Conservation (phyloP, 2,113 vertebrate genomes). For the Callocephalon fimbriatum region DNA sequence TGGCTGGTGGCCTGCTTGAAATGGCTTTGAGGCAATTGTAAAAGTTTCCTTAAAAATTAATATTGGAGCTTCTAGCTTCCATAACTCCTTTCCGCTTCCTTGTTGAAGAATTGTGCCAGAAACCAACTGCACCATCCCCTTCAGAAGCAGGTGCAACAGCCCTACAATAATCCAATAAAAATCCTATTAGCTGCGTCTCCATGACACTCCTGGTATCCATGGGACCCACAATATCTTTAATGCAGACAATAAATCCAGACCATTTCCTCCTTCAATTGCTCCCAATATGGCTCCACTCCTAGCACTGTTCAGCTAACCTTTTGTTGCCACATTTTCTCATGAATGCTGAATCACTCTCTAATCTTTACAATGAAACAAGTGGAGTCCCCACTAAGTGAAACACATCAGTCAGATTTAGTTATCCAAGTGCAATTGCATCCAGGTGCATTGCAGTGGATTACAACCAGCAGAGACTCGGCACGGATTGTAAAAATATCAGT, state of each 20-base stretch:
- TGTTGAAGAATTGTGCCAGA: conserved; percentile 50
- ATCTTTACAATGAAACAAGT: conserved; percentile 56
- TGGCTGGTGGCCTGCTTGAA: background rate
- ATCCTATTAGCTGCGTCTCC: conserved; percentile 78
- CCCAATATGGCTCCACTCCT: conserved; percentile 74
- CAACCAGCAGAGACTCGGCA: conserved; percentile 3
- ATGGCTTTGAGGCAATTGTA: background rate
- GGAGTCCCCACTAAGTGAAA: conserved; percentile 50
- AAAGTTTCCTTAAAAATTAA: conserved; percentile 1
- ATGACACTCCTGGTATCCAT: conserved; percentile 76
- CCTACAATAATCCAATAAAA: conserved; percentile 80
- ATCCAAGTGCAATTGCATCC: conserved; percentile 31
- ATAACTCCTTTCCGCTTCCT: conserved; percentile 33
- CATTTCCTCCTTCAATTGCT: conserved; percentile 77
- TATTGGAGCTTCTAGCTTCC: conserved; percentile 1
- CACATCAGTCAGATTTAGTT: conserved; percentile 51
- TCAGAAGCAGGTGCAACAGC: conserved; percentile 77
- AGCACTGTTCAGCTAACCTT: conserved; percentile 66
- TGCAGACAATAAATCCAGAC: conserved; percentile 79
- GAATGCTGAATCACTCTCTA: conserved; percentile 72
- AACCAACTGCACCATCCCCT: conserved; percentile 41
- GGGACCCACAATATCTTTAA: conserved; percentile 80
- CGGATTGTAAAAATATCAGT: conserved; percentile 24
- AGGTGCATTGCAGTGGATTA: conserved; percentile 42
- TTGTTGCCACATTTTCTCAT: conserved; percentile 72